These are phyloP conservation scores for Drosophila subpulchrella DNA, from an alignment of 1,140 invertebrate genomes.

Conservation along the genomic window DNA sequence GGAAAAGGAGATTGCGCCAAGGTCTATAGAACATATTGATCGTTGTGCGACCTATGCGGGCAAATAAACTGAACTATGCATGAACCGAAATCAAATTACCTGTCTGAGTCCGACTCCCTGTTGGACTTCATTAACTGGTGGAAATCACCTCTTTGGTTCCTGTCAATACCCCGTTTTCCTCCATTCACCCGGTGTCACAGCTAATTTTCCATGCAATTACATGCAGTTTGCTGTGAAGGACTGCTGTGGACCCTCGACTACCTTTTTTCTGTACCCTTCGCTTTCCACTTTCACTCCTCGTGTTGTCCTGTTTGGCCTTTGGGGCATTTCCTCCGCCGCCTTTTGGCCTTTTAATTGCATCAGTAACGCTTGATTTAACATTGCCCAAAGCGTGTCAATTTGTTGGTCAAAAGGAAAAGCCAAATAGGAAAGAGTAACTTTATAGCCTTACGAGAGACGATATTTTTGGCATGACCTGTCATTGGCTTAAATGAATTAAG, in stretches of 20 bases:
- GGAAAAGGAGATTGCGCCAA: background rate
- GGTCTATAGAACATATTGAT: slow-evolving; percentile 32
- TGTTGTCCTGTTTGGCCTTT: slow-evolving; percentile 41
- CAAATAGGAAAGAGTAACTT: slow-evolving; percentile 1
- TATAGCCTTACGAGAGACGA: background rate
- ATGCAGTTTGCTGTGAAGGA: slow-evolving; percentile 27
- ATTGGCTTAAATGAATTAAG: slow-evolving; percentile 1
- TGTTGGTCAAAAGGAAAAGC: slow-evolving; percentile 35
- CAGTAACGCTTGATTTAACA: slow-evolving; percentile 75
- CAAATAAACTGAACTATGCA: slow-evolving; percentile 35
- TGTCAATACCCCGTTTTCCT: slow-evolving; percentile 1
- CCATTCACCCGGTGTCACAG: slow-evolving; percentile 15
- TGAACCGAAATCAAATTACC: slow-evolving; percentile 30
- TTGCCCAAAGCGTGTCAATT: slow-evolving; percentile 53
- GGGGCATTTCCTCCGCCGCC: slow-evolving; percentile 16
- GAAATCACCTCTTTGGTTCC: slow-evolving; percentile 11
- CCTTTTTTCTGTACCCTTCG: slow-evolving; percentile 4
- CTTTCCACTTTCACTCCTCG: slow-evolving; percentile 35
- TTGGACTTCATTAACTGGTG: slow-evolving; percentile 42
- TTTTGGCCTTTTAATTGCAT: slow-evolving; percentile 73
- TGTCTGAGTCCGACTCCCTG: slow-evolving; percentile 9
- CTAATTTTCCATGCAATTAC: slow-evolving; percentile 79
- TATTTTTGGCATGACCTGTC: slow-evolving; percentile 8
- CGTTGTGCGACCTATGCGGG: slow-evolving; percentile 19
- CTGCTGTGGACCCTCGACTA: slow-evolving; percentile 2